Percentiles rank a stretch among this genome's conserved stretches.
Conservation (phyloP, 1,140 invertebrate genomes). For the Cepaea nemoralis region DNA sequence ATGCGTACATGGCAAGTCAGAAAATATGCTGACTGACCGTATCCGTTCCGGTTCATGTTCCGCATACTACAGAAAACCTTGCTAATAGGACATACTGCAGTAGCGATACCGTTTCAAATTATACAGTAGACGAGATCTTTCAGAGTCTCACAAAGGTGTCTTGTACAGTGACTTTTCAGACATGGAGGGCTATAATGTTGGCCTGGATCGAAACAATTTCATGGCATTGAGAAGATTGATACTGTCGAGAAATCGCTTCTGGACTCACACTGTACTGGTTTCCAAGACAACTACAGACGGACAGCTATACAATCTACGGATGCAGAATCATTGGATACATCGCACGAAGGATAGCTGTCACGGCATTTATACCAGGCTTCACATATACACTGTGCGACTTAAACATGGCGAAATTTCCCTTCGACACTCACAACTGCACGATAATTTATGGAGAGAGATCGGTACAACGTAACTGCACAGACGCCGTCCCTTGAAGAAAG, state of each 20-base stretch:
- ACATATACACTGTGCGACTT: background rate
- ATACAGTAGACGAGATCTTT: background rate
- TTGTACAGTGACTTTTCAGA: background rate
- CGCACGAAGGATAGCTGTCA: background rate
- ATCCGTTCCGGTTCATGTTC: background rate
- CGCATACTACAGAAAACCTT: slow-evolving; percentile 5
- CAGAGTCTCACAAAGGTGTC: background rate
- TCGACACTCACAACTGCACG: slow-evolving; percentile 7
- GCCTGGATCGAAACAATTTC: background rate
- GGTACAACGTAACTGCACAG: slow-evolving; percentile 2
- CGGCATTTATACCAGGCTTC: background rate
- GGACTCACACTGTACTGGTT: background rate
- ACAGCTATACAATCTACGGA: background rate
- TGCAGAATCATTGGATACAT: background rate
- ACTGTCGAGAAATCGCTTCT: background rate
- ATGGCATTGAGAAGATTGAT: slow-evolving; percentile 1
- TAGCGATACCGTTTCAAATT: background rate
- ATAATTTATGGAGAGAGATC: background rate
- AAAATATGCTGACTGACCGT: background rate
- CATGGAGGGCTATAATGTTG: slow-evolving; percentile 6
- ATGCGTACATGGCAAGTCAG: background rate
- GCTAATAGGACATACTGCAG: background rate
- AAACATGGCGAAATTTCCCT: slow-evolving; percentile 20
- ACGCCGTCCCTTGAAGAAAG: background rate
- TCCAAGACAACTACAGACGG: background rate